Conservation (phyloP, 2,888 invertebrate species). For the Volucella inanis region DNA sequence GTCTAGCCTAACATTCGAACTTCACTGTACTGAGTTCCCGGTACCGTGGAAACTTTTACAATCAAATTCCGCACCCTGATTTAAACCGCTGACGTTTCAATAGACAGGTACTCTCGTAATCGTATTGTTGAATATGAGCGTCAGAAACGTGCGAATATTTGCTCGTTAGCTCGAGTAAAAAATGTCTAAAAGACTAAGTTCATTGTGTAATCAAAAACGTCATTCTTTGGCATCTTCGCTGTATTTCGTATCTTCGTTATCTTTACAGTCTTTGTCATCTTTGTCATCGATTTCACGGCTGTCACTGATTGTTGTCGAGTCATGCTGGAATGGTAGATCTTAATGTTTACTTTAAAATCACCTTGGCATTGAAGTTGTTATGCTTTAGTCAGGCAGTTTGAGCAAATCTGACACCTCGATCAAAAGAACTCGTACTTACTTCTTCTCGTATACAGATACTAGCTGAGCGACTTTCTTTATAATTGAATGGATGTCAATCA, state of each 20-base stretch:
- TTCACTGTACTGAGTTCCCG: no score
- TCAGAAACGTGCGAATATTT: neutral
- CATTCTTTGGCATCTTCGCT: neutral
- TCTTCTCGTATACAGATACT: neutral
- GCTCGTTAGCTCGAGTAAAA: neutral
- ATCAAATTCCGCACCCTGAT: neutral
- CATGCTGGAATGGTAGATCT: no score
- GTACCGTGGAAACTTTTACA: neutral
- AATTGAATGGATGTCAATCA: no score
- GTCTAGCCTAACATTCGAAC: no score
- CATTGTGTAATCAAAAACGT: constrained; percentile 15
- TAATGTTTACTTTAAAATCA: neutral
- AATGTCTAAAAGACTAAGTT: neutral
- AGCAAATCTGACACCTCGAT: no score
- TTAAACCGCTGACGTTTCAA: neutral
- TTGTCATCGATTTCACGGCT: no score
- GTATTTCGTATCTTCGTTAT: no score
- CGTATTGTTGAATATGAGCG: neutral
- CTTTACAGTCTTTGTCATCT: no score
- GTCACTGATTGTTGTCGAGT: no score
- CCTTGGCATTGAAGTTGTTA: constrained; percentile 7
- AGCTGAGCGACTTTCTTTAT: neutral
- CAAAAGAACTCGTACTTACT: no score
- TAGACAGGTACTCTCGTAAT: neutral
- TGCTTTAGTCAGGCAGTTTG: no score